These are phyloP conservation scores for Lithodes maja DNA, from an alignment of 2,888 invertebrate genomes.

Conservation along the genomic window DNA sequence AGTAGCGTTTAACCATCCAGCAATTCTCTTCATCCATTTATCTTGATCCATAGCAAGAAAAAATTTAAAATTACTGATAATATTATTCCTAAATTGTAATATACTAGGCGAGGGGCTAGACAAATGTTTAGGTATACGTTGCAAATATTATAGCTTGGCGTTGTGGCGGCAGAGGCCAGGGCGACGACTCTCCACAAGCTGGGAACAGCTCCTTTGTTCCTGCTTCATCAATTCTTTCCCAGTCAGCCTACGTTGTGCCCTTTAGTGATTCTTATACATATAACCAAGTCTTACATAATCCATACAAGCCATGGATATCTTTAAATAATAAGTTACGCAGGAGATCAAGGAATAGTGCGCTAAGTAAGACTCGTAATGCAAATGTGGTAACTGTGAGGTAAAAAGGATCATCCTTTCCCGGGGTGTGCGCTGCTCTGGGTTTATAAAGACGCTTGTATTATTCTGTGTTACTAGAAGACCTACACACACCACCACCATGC, in stretches of 20 bases:
- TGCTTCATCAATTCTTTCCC: neutral
- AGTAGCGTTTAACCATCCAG: neutral
- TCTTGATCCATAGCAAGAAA: neutral
- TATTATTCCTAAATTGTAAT: too few relatives aligned
- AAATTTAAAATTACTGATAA: neutral
- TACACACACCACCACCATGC: constrained; percentile 35
- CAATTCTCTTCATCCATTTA: neutral
- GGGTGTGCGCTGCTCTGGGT: constrained; percentile 2
- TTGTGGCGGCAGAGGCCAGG: neutral
- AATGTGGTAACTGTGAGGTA: constrained; percentile 26
- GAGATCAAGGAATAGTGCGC: neutral
- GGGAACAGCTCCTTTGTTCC: neutral
- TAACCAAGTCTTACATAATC: neutral
- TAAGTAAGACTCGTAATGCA: constrained; percentile 21
- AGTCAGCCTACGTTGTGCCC: neutral
- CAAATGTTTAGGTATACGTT: neutral
- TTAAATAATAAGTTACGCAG: neutral
- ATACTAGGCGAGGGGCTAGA: too few relatives aligned
- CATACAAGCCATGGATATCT: neutral
- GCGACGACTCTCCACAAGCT: neutral
- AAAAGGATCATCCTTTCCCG: constrained; percentile 25
- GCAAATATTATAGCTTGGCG: neutral
- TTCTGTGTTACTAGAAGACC: neutral
- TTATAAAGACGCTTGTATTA: neutral
- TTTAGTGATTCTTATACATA: neutral